Evolutionary conservation across 2,113 vertebrate species (phyloP).

Genomic region (Spheniscus mendiculus): DNA sequence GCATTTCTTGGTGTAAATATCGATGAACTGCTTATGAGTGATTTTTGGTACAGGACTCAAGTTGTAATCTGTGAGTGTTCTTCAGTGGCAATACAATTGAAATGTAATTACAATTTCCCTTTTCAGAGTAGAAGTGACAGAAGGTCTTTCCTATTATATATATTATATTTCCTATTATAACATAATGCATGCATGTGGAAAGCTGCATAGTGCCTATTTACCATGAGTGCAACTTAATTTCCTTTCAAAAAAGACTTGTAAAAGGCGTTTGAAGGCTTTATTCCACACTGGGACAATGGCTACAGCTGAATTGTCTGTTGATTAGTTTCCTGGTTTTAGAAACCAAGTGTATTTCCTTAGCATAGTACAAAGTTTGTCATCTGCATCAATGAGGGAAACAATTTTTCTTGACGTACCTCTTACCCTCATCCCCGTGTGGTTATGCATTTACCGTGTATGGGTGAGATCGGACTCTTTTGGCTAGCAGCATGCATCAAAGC

Average conservation of each 20-base stretch:
- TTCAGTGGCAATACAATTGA: neutral
- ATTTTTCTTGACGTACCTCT: neutral
- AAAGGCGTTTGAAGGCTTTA: neutral
- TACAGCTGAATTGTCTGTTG: neutral
- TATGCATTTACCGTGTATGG: neutral
- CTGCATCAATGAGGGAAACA: neutral
- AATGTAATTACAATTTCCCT: neutral
- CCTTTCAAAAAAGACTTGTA: neutral
- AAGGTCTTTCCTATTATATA: too few relatives aligned
- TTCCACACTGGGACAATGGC: neutral
- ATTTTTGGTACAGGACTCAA: neutral
- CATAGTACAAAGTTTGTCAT: neutral
- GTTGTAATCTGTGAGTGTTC: neutral
- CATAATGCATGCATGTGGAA: neutral
- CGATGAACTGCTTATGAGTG: neutral
- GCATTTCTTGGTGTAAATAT: neutral
- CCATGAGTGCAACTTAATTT: neutral
- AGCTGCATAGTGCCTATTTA: neutral
- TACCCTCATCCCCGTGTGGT: neutral
- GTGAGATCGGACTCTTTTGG: neutral
- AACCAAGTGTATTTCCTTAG: neutral
- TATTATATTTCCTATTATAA: neutral
- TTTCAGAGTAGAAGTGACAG: neutral
- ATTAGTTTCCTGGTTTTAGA: neutral
- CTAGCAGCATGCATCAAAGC: neutral